Evolutionary conservation across 2,113 vertebrate genomes (phyloP).

Genomic region (Callospermophilus lateralis): DNA sequence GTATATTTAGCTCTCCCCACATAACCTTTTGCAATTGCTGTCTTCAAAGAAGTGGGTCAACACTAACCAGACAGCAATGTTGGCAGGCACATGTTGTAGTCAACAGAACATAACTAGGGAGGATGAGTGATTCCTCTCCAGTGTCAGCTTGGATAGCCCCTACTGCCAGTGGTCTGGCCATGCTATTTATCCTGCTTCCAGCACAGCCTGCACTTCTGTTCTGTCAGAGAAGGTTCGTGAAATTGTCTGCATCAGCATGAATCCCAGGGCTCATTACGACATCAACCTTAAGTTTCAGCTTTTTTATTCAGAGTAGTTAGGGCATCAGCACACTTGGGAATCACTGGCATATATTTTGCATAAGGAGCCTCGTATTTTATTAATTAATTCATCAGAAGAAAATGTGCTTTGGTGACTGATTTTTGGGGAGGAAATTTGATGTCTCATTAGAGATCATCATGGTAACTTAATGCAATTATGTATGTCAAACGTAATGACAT

Average conservation of each 20-base stretch:
- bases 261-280: constrained; percentile 21
- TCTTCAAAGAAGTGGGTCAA: constrained; percentile 14
- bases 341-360: constrained; percentile 75
- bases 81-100: constrained; percentile 31
- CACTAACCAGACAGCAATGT: background rate
- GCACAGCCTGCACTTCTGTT: background rate
- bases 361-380: constrained; percentile 81
- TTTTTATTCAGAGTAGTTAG: constrained; percentile 47
- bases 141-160: background rate
- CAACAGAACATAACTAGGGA: background rate
- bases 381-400: constrained; percentile 84
- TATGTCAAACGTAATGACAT: constrained; percentile 82
- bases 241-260: background rate
- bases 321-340: constrained; percentile 72
- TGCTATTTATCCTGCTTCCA: background rate
- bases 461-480: constrained; percentile 82
- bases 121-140: background rate
- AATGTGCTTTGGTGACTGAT: constrained; percentile 82
- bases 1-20: constrained; percentile 34
- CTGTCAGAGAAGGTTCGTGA: background rate
- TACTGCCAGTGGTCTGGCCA: background rate
- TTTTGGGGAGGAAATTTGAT: constrained; percentile 80
- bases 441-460: constrained; percentile 85
- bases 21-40: constrained; percentile 3
- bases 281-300: background rate